Conservation (phyloP, 2,888 invertebrate genomes). For the Euspilapteryx auroguttella region DNA sequence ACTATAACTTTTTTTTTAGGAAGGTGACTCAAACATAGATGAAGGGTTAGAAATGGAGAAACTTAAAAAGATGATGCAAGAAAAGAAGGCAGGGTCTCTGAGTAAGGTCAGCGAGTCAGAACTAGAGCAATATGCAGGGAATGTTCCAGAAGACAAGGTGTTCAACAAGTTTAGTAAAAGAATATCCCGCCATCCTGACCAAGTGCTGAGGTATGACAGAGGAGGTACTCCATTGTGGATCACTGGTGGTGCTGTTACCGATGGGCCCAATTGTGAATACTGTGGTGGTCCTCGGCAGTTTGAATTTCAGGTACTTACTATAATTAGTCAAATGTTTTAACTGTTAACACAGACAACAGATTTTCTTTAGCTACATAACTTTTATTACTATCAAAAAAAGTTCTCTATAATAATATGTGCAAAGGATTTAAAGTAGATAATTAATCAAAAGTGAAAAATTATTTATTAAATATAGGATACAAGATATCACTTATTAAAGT, state of each 20-base stretch:
- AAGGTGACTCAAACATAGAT: slow-evolving; percentile 37
- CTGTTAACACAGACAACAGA: background rate
- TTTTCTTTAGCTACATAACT: no score
- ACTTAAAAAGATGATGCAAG: slow-evolving; percentile 44
- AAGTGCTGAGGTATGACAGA: slow-evolving; percentile 79
- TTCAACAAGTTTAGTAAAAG: slow-evolving; percentile 78
- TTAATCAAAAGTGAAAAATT: no score
- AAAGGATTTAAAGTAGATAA: no score
- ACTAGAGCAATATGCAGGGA: slow-evolving; percentile 66
- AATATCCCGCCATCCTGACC: slow-evolving; percentile 72
- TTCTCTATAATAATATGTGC: no score
- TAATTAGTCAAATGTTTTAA: background rate
- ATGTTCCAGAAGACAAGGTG: slow-evolving; percentile 69
- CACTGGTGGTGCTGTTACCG: slow-evolving; percentile 51
- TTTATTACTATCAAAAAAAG: no score
- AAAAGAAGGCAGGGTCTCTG: slow-evolving; percentile 66
- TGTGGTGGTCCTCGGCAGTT: slow-evolving; percentile 80
- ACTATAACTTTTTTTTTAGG: slow-evolving; percentile 16
- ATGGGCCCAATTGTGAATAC: slow-evolving; percentile 71
- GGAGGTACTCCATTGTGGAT: slow-evolving; percentile 86
- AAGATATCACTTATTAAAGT: no score
- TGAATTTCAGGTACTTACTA: slow-evolving; percentile 77
- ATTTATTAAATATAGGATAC: no score
- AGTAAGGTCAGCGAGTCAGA: slow-evolving; percentile 67
- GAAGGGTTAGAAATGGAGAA: slow-evolving; percentile 49